Evolutionary conservation across 2,113 vertebrate species (phyloP).

Genomic region (Sterrhoptilus dennistouni): DNA sequence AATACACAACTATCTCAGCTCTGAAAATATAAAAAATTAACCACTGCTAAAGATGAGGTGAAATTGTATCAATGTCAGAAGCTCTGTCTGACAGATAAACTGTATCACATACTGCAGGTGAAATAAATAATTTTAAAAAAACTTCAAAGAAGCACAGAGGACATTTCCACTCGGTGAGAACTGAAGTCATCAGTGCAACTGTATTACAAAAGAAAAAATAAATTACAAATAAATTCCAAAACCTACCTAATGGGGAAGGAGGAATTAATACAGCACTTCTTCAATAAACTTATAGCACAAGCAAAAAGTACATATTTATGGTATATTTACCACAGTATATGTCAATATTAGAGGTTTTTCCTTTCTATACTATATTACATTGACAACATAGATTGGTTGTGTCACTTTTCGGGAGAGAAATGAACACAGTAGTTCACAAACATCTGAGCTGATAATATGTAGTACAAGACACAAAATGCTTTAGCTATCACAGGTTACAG

Average conservation of each 20-base stretch:
- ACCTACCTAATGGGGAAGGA: neutral
- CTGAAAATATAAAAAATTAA: neutral
- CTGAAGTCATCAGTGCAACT: neutral
- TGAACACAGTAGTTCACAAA: neutral
- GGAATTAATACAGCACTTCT: neutral
- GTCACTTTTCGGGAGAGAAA: neutral
- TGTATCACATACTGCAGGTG: neutral
- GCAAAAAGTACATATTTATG: neutral
- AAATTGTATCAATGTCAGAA: neutral
- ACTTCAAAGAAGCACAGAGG: neutral
- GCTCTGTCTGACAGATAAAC: neutral
- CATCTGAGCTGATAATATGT: neutral
- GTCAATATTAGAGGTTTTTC: neutral
- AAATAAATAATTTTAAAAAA: neutral
- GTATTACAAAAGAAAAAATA: neutral
- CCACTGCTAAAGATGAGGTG: neutral
- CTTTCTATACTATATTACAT: neutral
- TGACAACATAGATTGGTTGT: neutral
- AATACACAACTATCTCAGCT: neutral
- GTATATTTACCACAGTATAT: neutral
- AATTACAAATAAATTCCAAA: neutral
- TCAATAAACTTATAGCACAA: neutral
- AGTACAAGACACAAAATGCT: constrained; percentile 12
- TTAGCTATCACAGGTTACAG: neutral
- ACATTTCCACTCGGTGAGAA: neutral